These are phyloP conservation scores for Melanotaenia parkinsoni DNA, from an alignment of 2,797 vertebrate species.

Conservation along the genomic window DNA sequence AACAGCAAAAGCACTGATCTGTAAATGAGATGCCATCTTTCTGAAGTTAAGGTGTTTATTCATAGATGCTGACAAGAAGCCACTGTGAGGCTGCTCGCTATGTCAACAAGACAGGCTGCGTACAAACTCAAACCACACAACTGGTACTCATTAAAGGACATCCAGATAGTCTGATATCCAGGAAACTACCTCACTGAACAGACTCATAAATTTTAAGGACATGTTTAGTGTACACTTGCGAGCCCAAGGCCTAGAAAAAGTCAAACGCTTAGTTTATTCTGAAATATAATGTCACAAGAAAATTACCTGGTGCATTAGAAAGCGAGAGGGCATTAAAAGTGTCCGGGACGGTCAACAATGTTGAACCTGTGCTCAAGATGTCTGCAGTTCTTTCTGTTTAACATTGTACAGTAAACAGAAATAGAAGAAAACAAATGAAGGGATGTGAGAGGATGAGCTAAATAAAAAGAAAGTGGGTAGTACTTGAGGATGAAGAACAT, in stretches of 20 bases:
- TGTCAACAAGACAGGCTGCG: slow-evolving; percentile 58
- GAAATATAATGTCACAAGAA: slow-evolving; percentile 23
- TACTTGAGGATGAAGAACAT: background rate
- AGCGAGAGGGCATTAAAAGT: slow-evolving; percentile 87
- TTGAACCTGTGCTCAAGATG: slow-evolving; percentile 78
- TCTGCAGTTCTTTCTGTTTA: slow-evolving; percentile 85
- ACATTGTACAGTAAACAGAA: slow-evolving; percentile 37
- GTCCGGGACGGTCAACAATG: slow-evolving; percentile 82
- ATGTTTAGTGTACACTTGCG: slow-evolving; percentile 20
- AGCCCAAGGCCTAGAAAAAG: slow-evolving; percentile 6
- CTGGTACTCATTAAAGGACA: slow-evolving; percentile 24
- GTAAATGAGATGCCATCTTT: slow-evolving; percentile 70
- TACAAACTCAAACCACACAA: slow-evolving; percentile 46
- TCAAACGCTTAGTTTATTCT: slow-evolving; percentile 10
- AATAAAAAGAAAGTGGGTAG: background rate
- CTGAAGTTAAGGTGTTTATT: slow-evolving; percentile 65
- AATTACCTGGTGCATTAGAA: slow-evolving; percentile 87
- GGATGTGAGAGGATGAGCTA: slow-evolving; percentile 6
- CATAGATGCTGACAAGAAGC: slow-evolving; percentile 70
- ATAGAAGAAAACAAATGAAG: slow-evolving; percentile 32
- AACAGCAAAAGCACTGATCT: slow-evolving; percentile 68
- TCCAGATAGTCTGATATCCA: slow-evolving; percentile 37
- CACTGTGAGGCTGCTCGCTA: slow-evolving; percentile 64
- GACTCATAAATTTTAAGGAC: slow-evolving; percentile 8
- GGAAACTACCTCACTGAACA: slow-evolving; percentile 34